Conservation (phyloP, 2,113 vertebrate genomes). For the zebrafish (Danio rerio) region GRCz12tu NC_133191.1:52823501-52824000, state of each 20-base stretch:
- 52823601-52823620: too few species aligned
- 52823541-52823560: background rate
- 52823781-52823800: slow-evolving; percentile 27
- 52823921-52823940: too few species aligned
- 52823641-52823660: too few species aligned
- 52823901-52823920: too few species aligned
- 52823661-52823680: background rate
- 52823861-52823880: background rate
- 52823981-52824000: too few species aligned
- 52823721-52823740: background rate
- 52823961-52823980: too few species aligned
- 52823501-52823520: background rate
- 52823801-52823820: slow-evolving; percentile 21
- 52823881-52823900: background rate
- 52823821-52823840: background rate
- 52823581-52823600: too few species aligned
- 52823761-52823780: background rate
- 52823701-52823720: background rate
- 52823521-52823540: background rate
- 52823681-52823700: background rate
- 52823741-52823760: background rate
- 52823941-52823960: too few species aligned
- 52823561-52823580: background rate
- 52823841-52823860: background rate
- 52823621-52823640: too few species aligned